Base-by-base conservation (phyloP, 1,140 invertebrate species). In the Pollicipes pollicipes region DNA sequence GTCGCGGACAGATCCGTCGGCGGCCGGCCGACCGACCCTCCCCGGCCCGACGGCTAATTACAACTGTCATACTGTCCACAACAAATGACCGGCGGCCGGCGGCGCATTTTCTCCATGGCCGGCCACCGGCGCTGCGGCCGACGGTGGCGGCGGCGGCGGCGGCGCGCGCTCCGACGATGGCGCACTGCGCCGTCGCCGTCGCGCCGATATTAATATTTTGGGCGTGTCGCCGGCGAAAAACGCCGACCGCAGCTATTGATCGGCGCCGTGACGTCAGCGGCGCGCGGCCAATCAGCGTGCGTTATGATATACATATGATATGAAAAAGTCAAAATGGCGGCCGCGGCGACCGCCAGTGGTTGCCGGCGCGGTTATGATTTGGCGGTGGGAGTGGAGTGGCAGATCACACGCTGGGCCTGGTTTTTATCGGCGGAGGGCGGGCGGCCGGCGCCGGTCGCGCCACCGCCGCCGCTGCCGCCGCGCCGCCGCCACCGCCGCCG, bases 191-290 rank as follows among this genome's bases (percentile, higher is more conserved):
- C 45, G 45, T 2, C 45, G 45, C 45, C 21, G 45, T 21, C 13
- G 13, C 45, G 45, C 45, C 45, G 45, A 58, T 58, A 58, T 58
- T 58, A 58, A 58, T 58, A 58, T 58, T 58, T 58, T 58, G 45
- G 45, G 45, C 45, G 45, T 58, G 45, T 58, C 45, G 45, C 45
- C 45, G 45, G 24, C 45, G 45, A 58, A 58, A 58, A 58, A 58
- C 45, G 45, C 45, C 45, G 45, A 58, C 45, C 45, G 45, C 45
- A 58, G 45, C 45, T 58, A 58, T 58, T 58, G 45, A 58, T 58
- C 45, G 45, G 45, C 8, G n/a, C 10, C 13, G 45, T 58, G 45
- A 58, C 45, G 45, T 58, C 45, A 58, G 6, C 6, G 6, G 45
- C 17, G 45, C 45, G n/a, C 45, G 45, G 21, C 45, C 45, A 58